Percentiles rank a stretch among this genome's conserved stretches.
Evolutionary conservation across 2,113 vertebrate genomes (phyloP).

Genomic region (Perca fluviatilis): DNA sequence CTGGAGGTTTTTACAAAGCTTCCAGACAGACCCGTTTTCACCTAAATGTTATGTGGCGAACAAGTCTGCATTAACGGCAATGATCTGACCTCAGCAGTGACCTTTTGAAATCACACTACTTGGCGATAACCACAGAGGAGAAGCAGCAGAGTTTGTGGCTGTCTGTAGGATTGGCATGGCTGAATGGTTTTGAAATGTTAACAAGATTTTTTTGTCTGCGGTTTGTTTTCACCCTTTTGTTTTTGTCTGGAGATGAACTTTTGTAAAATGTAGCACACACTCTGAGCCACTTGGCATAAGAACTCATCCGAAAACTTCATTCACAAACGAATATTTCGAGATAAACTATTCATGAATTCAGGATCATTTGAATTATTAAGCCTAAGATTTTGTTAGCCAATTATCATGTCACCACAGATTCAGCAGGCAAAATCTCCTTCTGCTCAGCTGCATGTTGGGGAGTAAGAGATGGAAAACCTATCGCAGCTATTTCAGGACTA

Average conservation of each 20-base stretch:
- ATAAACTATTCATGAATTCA: slow-evolving; percentile 61
- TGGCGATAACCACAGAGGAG: slow-evolving; percentile 23
- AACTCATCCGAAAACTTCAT: slow-evolving; percentile 31
- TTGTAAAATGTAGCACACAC: slow-evolving; percentile 30
- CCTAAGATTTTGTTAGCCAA: slow-evolving; percentile 57
- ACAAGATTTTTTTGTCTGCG: slow-evolving; percentile 32
- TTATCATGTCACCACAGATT: slow-evolving; percentile 54
- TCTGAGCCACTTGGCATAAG: neutral
- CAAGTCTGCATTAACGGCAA: slow-evolving; percentile 16
- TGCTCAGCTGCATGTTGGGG: slow-evolving; percentile 46
- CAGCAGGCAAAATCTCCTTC: slow-evolving; percentile 25
- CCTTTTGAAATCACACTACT: slow-evolving; percentile 51
- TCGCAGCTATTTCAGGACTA: slow-evolving; percentile 80
- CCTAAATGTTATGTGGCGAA: slow-evolving; percentile 17
- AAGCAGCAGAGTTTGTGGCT: slow-evolving; percentile 44
- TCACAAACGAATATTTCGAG: slow-evolving; percentile 24
- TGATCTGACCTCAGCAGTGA: slow-evolving; percentile 51
- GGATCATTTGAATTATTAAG: slow-evolving; percentile 62
- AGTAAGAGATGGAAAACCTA: slow-evolving; percentile 65
- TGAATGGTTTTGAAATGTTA: slow-evolving; percentile 64
- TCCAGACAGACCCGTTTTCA: slow-evolving; percentile 7
- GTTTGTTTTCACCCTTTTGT: slow-evolving; percentile 51
- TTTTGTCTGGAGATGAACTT: slow-evolving; percentile 35
- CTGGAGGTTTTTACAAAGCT: slow-evolving; percentile 1
- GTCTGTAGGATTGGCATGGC: slow-evolving; percentile 47